Evolutionary conservation across 2,113 vertebrate species (phyloP), one percentile per base, ranked within the genome.

Genomic region (Sprattus sprattus): DNA sequence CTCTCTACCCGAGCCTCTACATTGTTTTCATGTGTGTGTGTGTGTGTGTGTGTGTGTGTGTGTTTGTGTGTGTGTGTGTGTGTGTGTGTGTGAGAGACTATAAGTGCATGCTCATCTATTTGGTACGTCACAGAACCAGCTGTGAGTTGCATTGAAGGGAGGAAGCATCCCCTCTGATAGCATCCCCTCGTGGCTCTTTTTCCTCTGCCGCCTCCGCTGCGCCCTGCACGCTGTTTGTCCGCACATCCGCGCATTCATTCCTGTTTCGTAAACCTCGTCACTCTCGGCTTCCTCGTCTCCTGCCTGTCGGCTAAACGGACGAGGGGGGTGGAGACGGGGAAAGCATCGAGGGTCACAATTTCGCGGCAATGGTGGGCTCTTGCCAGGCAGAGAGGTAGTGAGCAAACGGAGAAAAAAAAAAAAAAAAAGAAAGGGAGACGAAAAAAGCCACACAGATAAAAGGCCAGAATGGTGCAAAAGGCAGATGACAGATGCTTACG

Each of bases 391-490:
- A 78, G 67, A 32, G 44, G 28, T 78, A n/a, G 81, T 87, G 54
- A 84, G 81, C 78, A 22, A 86, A 54, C 71, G 83, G 80, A 84
- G 32, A 3, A 88, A 87, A 85, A 50, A n/a, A 47, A 18, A 82
- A n/a, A 82, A n/a, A 47, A 9, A 47, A 86, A 89, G 39, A 39
- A 39, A 39, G 39, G 39, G 39, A 39, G 39, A 39, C 82, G 25
- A 83, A 83, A 81, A 86, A 85, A 91, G 90, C 88, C 89, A 92
- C 92, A 89, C 85, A 91, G 57, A 39, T 47, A 45, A 90, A 93
- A 94, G 93, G 93, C 93, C 93, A 94, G 94, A 93, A 93, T 93
- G 94, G 93, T 94, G 92, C 87, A 89, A 93, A 94, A 94, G 93
- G 94, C 94, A 92, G 92, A 90, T 87, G 88, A 92, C 71, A 91